phyloP scores from a whole-genome alignment of 1,140 invertebrate species.

The Geopemphigus sp. region DNA sequence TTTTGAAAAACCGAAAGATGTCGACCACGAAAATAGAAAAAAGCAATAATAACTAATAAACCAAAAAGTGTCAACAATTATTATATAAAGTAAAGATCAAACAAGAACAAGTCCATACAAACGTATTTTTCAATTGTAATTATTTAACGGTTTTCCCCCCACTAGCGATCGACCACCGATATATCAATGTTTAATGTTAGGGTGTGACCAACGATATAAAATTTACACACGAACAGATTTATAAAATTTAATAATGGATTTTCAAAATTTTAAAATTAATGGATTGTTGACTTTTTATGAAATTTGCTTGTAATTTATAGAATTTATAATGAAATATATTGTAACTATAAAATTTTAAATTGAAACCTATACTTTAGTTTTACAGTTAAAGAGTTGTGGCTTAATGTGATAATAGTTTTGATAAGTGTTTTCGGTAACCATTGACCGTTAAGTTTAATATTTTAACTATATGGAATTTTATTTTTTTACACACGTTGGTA shows the following conservation, averaged over 20 bases:
- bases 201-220: constrained; percentile 16
- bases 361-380: no score
- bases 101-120: no score
- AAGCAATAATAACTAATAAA: not conserved
- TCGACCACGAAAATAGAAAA: constrained; percentile 29
- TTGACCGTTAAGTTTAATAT: not conserved
- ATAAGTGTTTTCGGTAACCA: not conserved
- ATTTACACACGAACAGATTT: not conserved
- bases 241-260: no score
- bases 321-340: no score
- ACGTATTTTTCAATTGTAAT: constrained; percentile 8
- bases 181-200: not conserved
- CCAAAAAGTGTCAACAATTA: not conserved
- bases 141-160: constrained; percentile 46
- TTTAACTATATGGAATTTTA: not conserved
- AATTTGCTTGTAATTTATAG: no score
- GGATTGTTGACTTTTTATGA: no score
- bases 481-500: not conserved
- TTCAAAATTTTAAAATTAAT: no score
- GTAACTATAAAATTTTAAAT: no score
- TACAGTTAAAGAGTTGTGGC: no score
- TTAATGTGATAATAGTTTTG: no score
- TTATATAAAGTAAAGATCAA: no score
- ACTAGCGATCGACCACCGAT: not conserved
- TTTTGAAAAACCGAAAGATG: constrained; percentile 10